phyloP scores from a whole-genome alignment of 2,113 vertebrate species.

The Cephalopholis sonnerati region DNA sequence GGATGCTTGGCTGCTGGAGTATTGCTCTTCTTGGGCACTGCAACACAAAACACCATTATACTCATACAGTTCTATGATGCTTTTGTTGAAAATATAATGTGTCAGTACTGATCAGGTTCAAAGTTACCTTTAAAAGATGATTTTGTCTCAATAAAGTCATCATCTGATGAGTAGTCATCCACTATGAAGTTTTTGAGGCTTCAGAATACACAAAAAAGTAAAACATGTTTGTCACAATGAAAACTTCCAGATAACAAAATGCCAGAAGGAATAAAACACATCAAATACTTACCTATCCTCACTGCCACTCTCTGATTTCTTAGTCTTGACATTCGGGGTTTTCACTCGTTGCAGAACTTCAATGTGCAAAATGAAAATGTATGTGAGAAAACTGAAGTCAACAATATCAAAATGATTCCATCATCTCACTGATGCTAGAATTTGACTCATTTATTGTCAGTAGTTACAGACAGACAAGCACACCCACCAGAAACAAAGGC shows the following conservation, averaged over 20 bases:
- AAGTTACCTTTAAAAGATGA: conserved; percentile 72
- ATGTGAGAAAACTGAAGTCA: not conserved
- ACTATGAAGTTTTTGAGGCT: conserved; percentile 83
- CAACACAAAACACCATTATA: not conserved
- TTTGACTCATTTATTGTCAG: not conserved
- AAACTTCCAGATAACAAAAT: not conserved
- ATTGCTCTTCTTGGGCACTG: conserved; percentile 64
- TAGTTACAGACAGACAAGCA: not conserved
- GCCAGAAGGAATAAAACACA: not conserved
- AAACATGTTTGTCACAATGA: not conserved
- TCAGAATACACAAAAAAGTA: conserved; percentile 8
- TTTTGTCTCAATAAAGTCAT: conserved; percentile 81
- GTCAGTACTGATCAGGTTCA: not conserved
- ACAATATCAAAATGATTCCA: not conserved
- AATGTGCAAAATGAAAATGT: not conserved
- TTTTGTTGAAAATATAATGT: not conserved
- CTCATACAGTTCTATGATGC: not conserved
- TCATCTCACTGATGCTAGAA: not conserved
- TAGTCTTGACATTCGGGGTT: conserved; percentile 76
- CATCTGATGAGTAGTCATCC: conserved; percentile 78
- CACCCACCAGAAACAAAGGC: not conserved
- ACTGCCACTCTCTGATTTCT: conserved; percentile 58
- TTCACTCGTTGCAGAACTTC: conserved; percentile 81
- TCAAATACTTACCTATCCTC: conserved; percentile 74
- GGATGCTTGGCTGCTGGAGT: conserved; percentile 55